Conservation (phyloP, 2,797 vertebrate species). For the Cottoperca gobio region DNA sequence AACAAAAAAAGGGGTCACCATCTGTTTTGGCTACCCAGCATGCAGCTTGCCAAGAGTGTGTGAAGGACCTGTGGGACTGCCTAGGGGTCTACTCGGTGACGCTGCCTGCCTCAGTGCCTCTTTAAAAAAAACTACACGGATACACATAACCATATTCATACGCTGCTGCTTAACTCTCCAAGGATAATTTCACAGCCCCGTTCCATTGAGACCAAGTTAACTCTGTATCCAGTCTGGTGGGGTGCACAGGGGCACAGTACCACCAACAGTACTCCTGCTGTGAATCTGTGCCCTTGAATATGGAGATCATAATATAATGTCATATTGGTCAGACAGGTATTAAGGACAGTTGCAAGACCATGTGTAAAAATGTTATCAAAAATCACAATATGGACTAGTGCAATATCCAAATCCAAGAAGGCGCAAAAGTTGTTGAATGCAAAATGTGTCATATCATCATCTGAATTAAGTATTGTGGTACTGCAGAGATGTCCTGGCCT, state of each 20-base stretch:
- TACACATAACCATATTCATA: conserved; percentile 24
- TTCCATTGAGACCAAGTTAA: conserved; percentile 25
- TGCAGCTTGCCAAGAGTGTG: conserved; percentile 43
- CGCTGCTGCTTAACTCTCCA: conserved; percentile 37
- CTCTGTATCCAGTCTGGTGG: conserved; percentile 6
- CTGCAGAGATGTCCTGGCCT: no score
- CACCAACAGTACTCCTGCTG: neutral
- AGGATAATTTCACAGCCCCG: conserved; percentile 6
- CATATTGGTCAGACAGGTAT: neutral
- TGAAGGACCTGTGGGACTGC: conserved; percentile 50
- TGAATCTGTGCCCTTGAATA: neutral
- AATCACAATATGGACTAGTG: no score
- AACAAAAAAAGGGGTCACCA: conserved; percentile 66
- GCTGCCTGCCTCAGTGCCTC: conserved; percentile 29
- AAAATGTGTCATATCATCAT: no score
- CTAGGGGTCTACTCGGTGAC: conserved; percentile 18
- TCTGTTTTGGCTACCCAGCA: conserved; percentile 64
- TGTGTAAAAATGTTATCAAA: no score
- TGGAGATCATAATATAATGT: neutral
- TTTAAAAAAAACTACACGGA: conserved; percentile 25
- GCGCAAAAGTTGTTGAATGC: no score
- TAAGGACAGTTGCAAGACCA: conserved; percentile 5
- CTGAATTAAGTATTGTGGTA: no score
- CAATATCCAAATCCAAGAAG: no score
- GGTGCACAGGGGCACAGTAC: conserved; percentile 2